A percentile compares a stretch with the other conserved stretches of the same genome.
Conservation (phyloP, 2,113 vertebrate genomes). For the Ptychochromis oligacanthus region DNA sequence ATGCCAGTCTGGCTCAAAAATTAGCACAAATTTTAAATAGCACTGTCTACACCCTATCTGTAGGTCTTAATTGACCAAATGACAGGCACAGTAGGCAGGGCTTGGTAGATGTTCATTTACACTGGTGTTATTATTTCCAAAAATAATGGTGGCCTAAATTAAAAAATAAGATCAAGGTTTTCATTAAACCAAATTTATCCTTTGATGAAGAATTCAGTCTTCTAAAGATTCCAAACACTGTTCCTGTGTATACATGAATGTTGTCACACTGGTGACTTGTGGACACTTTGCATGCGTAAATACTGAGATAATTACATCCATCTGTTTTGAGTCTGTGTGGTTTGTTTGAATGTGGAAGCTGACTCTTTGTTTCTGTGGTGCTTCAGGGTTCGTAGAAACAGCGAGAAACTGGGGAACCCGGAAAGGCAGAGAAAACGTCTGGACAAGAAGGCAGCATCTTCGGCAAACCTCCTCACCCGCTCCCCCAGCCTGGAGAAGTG, state of each 20-base stretch:
- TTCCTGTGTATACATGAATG: not conserved
- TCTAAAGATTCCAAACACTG: no score
- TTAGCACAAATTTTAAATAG: not conserved
- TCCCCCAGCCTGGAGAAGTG: constrained; percentile 87
- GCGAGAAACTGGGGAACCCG: constrained; percentile 79
- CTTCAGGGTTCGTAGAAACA: constrained; percentile 84
- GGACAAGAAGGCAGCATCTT: constrained; percentile 86
- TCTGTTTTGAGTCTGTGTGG: not conserved
- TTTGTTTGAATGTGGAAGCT: not conserved
- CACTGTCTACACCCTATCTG: not conserved
- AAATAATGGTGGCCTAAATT: not conserved
- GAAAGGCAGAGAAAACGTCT: constrained; percentile 83
- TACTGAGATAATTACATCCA: not conserved
- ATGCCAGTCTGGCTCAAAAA: not conserved
- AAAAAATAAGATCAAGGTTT: not conserved
- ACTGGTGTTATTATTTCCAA: not conserved
- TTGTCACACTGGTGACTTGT: fast-evolving
- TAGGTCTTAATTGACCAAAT: fast-evolving
- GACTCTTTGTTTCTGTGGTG: not conserved
- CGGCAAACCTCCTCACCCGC: constrained; percentile 83
- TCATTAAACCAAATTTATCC: not conserved
- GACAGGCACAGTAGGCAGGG: not conserved
- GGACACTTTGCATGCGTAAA: not conserved
- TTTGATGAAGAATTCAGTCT: not conserved
- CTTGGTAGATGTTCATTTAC: not conserved